Evolutionary conservation across 2,113 vertebrate genomes (phyloP).

Genomic region (Formicarius rufipectus): DNA sequence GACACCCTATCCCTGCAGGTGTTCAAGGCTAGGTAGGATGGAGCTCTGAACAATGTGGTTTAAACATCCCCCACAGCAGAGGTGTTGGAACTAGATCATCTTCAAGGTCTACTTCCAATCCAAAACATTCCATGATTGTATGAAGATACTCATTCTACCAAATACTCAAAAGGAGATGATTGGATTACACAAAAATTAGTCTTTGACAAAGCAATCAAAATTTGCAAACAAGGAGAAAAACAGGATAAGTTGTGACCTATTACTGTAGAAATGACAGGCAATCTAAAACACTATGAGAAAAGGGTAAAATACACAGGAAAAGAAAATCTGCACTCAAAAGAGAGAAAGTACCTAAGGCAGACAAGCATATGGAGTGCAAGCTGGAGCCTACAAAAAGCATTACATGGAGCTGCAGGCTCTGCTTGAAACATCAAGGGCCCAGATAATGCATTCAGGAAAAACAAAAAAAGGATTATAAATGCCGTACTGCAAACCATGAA

Average conservation of each 20-base stretch:
- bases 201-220: background rate
- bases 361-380: slow-evolving; percentile 24
- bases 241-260: background rate
- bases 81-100: background rate
- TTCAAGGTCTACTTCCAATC: background rate
- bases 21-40: background rate
- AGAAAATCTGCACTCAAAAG: background rate
- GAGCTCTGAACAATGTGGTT: background rate
- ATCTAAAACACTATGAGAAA: background rate
- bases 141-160: background rate
- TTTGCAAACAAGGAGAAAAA: background rate
- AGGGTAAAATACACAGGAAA: background rate
- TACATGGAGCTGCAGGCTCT: slow-evolving; percentile 22
- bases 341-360: background rate
- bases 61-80: background rate
- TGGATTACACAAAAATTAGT: background rate
- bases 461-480: slow-evolving; percentile 10
- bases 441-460: background rate
- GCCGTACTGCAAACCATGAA: background rate
- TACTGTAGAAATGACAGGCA: background rate
- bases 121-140: background rate
- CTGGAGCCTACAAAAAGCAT: slow-evolving; percentile 13
- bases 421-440: slow-evolving; percentile 2
- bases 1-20: background rate
- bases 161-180: background rate